phyloP scores from a whole-genome alignment of 1,140 invertebrate genomes.

The Ectropis grisescens region DNA sequence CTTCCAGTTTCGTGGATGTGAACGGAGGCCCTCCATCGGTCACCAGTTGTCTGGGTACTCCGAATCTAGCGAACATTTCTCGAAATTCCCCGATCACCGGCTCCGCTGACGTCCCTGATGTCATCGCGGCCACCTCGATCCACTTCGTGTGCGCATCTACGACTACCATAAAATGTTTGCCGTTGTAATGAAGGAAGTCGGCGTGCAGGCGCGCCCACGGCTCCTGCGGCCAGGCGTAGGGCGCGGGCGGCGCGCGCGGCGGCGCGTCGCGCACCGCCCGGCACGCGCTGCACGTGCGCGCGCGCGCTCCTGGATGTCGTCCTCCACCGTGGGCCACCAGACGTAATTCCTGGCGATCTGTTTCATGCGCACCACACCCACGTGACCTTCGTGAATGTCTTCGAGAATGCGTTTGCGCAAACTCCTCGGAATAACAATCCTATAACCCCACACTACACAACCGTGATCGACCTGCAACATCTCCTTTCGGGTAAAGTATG shows the following conservation, averaged over 20 bases:
- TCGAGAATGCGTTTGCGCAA: constrained; percentile 18
- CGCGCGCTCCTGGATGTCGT: constrained; percentile 1
- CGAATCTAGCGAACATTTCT: constrained; percentile 10
- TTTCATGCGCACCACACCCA: constrained; percentile 30
- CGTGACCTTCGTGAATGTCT: constrained; percentile 29
- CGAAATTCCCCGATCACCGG: constrained; percentile 1
- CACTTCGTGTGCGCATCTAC: constrained; percentile 5
- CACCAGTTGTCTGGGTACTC: constrained; percentile 18
- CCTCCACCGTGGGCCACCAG: constrained; percentile 17
- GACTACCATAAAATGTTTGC: constrained; percentile 1
- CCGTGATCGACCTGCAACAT: too few species aligned
- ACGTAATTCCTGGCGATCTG: constrained; percentile 38
- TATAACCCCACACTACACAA: constrained; percentile 21
- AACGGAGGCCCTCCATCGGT: constrained; percentile 23
- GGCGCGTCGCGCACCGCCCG: constrained; percentile 10
- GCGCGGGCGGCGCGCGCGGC: constrained; percentile 22
- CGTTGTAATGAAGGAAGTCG: constrained; percentile 1
- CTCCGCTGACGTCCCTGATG: neutral
- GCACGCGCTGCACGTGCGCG: constrained; percentile 21
- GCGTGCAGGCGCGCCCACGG: neutral
- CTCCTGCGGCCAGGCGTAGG: neutral
- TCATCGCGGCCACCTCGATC: constrained; percentile 3
- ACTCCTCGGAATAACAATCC: constrained; percentile 21
- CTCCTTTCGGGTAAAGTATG: constrained; percentile 5
- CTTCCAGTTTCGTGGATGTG: constrained; percentile 13